Evolutionary conservation across 2,797 vertebrate genomes (phyloP).

Genomic region (Brachymystax lenok): DNA sequence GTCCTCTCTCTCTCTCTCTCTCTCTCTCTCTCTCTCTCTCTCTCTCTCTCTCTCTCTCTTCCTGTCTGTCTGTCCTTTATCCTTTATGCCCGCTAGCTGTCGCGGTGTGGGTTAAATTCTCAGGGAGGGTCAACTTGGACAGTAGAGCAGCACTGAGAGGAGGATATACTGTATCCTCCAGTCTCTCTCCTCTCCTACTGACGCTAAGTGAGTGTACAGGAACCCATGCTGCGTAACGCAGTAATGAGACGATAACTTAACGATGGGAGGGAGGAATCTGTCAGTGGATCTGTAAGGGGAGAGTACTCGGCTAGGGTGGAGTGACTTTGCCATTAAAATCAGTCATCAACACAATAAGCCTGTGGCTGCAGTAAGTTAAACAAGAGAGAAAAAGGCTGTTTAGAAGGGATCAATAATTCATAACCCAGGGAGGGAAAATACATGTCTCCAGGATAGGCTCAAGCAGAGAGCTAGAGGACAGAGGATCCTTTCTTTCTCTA

Average conservation of each 20-base stretch:
- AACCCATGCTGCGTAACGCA: constrained; percentile 42
- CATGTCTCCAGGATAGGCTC: constrained; percentile 21
- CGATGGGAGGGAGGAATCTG: constrained; percentile 43
- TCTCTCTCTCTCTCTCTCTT: constrained; percentile 22
- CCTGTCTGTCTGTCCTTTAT: constrained; percentile 68
- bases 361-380: constrained; percentile 58
- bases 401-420: constrained; percentile 71
- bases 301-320: constrained; percentile 17
- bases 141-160: neutral
- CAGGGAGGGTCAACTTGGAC: constrained; percentile 69
- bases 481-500: neutral
- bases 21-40: too few relatives aligned
- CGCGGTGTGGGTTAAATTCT: constrained; percentile 62
- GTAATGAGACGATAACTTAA: constrained; percentile 55
- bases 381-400: constrained; percentile 58
- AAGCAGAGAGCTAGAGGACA: constrained; percentile 22
- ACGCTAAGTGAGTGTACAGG: constrained; percentile 53
- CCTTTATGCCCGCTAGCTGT: constrained; percentile 70
- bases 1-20: constrained; percentile 15
- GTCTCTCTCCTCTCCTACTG: constrained; percentile 34
- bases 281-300: constrained; percentile 41
- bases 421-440: constrained; percentile 42
- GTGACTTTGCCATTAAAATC: constrained; percentile 18
- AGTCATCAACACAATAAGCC: constrained; percentile 39
- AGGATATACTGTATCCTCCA: constrained; percentile 28